These are phyloP conservation scores for Heteropelma amictum DNA, from an alignment of 2,888 invertebrate species.

Conservation along the genomic window DNA sequence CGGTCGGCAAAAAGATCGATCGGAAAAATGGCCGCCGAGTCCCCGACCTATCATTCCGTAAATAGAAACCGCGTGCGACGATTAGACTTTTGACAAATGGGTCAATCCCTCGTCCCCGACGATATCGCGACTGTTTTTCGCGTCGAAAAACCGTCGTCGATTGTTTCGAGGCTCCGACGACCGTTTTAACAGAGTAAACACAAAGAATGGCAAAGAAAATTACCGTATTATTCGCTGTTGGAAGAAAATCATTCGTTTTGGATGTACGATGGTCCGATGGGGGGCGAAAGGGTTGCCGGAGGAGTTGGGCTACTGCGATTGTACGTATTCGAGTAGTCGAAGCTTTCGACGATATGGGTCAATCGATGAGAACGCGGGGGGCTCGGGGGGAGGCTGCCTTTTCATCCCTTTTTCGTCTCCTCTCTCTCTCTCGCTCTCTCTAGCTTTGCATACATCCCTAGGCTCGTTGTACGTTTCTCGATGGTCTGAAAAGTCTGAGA, in stretches of 20 bases:
- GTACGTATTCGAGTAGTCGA: conserved; percentile 7
- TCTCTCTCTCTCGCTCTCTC: background rate
- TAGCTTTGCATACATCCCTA: background rate
- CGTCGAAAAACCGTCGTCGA: no score
- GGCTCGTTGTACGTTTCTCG: background rate
- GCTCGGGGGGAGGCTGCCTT: no score
- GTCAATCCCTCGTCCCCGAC: no score
- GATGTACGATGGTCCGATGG: background rate
- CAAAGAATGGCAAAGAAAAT: no score
- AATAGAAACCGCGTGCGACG: conserved; percentile 66
- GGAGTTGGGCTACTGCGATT: background rate
- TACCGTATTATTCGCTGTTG: no score
- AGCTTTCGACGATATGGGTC: conserved; percentile 49
- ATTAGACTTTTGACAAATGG: conserved; percentile 68
- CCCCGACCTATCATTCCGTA: conserved; percentile 54
- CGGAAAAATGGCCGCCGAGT: conserved; percentile 5
- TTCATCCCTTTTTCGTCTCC: conserved; percentile 37
- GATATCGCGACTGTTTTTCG: no score
- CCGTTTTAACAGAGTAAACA: no score
- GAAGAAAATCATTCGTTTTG: no score
- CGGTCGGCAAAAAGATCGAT: conserved; percentile 9
- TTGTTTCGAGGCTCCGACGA: no score
- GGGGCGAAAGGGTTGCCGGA: background rate
- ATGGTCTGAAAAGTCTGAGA: background rate
- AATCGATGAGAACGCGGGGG: conserved; percentile 50